Evolutionary conservation across 2,113 vertebrate genomes (phyloP), one percentile per base, ranked within the genome.

Genomic region (Bombycilla garrulus): DNA sequence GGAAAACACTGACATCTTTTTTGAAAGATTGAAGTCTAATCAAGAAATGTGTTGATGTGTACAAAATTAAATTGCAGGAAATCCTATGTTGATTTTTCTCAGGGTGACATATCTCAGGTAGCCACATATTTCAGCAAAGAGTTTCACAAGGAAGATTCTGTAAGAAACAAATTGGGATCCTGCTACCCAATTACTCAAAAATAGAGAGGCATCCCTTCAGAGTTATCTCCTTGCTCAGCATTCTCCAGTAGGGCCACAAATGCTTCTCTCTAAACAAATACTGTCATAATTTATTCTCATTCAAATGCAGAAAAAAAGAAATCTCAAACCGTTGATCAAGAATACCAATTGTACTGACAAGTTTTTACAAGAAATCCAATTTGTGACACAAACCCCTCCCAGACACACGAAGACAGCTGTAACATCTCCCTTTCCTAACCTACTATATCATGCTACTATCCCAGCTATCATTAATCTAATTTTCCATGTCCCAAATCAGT

Each of bases 61-160:
- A 90, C 80, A 94, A 90, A 97, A 94, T 60, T 83, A 92, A 96
- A 93, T 36, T 84, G 86, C 81, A 81, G 83, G 60, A 88, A 88
- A 77, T 33, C 22, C 40, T 92, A 21, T 31, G 80, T 38, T 93
- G 67, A 90, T 93, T 92, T 88, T 87, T 90, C 91, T 73, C 82
- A 77, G 72, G 26, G 44, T 93, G 92, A 92, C 88, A 92, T 40
- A 62, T 86, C 48, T 83, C 64, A 88, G 67, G 72, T 91, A 84
- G 67, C 38, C 76, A 88, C 13, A n/a, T 90, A 84, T 81, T 90
- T 94, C 86, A 95, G 64, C 44, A 58, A 83, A 91, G 54, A 77
- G 33, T 78, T 93, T 81, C 71, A 62, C 3, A 4, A 56, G 69
- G 26, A 88, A 94, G 76, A 73, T 44, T 86, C 80, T 86, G 2